phyloP scores from a whole-genome alignment of 64 coral and sea anemone genomes.

The Pocillopora verrucosa region DNA sequence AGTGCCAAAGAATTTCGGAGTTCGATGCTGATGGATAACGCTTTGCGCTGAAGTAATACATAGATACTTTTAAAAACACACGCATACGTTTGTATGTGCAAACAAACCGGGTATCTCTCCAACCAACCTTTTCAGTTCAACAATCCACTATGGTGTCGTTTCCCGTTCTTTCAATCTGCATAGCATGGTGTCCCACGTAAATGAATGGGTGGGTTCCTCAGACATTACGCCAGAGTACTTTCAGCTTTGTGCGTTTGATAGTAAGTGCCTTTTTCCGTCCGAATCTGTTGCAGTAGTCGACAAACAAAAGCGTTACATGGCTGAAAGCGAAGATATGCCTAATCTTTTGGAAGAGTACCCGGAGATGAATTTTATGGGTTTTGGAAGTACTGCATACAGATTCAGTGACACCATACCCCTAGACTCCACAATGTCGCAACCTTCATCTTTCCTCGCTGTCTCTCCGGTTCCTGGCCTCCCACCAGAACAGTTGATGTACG shows the following conservation, averaged over 20 bases:
- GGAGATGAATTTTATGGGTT: neutral
- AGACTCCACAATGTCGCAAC: neutral
- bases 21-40: too few species aligned
- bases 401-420: neutral
- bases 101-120: constrained; percentile 9
- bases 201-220: constrained; percentile 26
- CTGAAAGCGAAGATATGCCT: neutral
- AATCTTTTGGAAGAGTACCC: neutral
- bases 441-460: neutral
- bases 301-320: constrained; percentile 14
- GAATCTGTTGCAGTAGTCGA: neutral
- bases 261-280: constrained; percentile 11
- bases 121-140: neutral
- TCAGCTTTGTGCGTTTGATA: constrained; percentile 11
- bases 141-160: neutral
- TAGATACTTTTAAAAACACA: too few species aligned
- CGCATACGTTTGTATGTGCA: constrained; percentile 33
- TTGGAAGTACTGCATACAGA: neutral
- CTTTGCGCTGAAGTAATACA: too few species aligned
- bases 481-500: constrained; percentile 2
- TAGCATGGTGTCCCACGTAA: neutral
- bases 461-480: constrained; percentile 5
- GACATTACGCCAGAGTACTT: constrained; percentile 18
- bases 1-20: too few species aligned
- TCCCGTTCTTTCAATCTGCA: constrained; percentile 1